phyloP scores from a whole-genome alignment of 92 coral and sea anemone species.

The Diadumene lineata region DNA sequence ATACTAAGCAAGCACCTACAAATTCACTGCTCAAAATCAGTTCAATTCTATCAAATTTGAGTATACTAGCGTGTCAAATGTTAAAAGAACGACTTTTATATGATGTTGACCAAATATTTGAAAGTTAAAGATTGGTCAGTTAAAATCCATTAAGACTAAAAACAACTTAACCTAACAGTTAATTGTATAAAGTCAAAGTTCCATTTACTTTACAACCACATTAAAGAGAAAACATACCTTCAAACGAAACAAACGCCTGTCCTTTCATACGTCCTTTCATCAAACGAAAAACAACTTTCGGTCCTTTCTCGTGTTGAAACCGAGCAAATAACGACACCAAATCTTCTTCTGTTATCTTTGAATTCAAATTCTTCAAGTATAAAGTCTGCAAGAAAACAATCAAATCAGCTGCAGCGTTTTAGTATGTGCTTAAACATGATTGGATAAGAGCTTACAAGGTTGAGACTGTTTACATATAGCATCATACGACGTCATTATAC shows the following conservation, averaged over 20 bases:
- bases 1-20: too few relatives aligned
- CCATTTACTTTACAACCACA: too few relatives aligned
- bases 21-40: too few relatives aligned
- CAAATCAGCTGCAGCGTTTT: not conserved
- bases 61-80: too few relatives aligned
- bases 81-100: too few relatives aligned
- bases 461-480: not conserved
- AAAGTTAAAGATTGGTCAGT: too few relatives aligned
- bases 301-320: constrained; percentile 57
- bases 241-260: constrained; percentile 91
- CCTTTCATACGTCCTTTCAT: constrained; percentile 98
- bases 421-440: not conserved
- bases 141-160: too few relatives aligned
- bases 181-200: too few relatives aligned
- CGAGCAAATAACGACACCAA: constrained; percentile 77
- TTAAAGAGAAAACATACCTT: constrained; percentile 68
- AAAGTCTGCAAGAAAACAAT: constrained; percentile 51
- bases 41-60: too few relatives aligned
- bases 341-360: constrained; percentile 78
- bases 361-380: constrained; percentile 81
- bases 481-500: too few relatives aligned
- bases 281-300: constrained; percentile 63
- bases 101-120: too few relatives aligned
- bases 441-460: not conserved
- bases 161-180: too few relatives aligned